Evolutionary conservation across 1,140 invertebrate species (phyloP).

Genomic region (Meloidogyne floridensis): DNA sequence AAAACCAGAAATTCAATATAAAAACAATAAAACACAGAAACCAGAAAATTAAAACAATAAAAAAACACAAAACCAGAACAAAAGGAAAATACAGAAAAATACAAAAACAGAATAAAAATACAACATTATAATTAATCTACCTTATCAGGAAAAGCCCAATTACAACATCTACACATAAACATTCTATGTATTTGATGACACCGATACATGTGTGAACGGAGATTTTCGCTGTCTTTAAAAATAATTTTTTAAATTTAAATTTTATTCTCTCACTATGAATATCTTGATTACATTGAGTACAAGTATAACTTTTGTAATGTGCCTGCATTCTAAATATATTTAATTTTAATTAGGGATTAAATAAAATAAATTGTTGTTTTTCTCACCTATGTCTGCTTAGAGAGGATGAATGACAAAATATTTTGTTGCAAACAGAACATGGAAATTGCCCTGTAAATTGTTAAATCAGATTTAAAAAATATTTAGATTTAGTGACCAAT

Average conservation of each 20-base stretch:
- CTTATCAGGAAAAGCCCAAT: constrained; percentile 66
- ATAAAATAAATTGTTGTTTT: not conserved
- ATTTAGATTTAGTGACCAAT: too few relatives aligned
- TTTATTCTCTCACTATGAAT: constrained; percentile 62
- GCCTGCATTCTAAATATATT: constrained; percentile 58
- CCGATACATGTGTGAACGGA: constrained; percentile 63
- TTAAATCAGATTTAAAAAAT: not conserved
- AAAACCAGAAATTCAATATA: too few relatives aligned
- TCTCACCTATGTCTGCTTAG: constrained; percentile 53
- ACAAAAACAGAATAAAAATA: too few relatives aligned
- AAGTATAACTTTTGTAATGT: constrained; percentile 65
- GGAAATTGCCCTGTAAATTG: constrained; percentile 59
- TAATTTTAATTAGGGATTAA: not conserved
- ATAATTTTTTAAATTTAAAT: constrained; percentile 5
- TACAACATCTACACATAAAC: constrained; percentile 66
- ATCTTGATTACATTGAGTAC: constrained; percentile 64
- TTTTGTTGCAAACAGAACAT: constrained; percentile 62
- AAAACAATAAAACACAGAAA: too few relatives aligned
- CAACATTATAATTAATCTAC: not conserved
- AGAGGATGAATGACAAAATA: constrained; percentile 65
- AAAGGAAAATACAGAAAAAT: too few relatives aligned
- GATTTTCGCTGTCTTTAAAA: constrained; percentile 61
- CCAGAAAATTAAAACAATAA: too few relatives aligned
- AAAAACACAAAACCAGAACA: too few relatives aligned
- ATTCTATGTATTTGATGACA: constrained; percentile 64